phyloP scores from a whole-genome alignment of 2,113 vertebrate genomes.

The Mobula birostris region DNA sequence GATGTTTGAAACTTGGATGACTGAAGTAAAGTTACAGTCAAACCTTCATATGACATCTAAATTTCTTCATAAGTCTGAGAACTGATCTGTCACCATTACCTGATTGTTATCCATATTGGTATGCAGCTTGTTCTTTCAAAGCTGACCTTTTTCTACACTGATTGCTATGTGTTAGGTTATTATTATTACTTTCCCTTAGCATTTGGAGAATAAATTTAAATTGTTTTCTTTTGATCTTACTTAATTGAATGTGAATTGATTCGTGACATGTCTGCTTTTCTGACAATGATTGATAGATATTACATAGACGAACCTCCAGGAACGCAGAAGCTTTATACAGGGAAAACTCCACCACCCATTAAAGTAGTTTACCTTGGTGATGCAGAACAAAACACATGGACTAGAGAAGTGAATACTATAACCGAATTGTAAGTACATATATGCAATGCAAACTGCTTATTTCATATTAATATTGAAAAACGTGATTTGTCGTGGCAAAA shows the following conservation, averaged over 20 bases:
- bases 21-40: too few species aligned
- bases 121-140: not conserved
- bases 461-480: constrained; percentile 15
- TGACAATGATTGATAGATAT: constrained; percentile 60
- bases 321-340: constrained; percentile 71
- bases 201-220: not conserved
- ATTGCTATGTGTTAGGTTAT: not conserved
- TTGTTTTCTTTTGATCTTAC: not conserved
- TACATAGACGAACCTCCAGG: constrained; percentile 73
- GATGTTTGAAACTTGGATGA: not conserved
- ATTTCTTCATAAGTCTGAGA: not conserved
- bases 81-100: not conserved
- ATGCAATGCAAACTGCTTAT: not conserved
- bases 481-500: not conserved
- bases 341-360: constrained; percentile 64
- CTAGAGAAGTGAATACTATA: constrained; percentile 84
- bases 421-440: constrained; percentile 74
- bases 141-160: not conserved
- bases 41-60: not conserved
- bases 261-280: not conserved
- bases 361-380: constrained; percentile 72
- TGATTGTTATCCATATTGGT: not conserved
- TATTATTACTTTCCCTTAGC: not conserved
- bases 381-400: constrained; percentile 80
- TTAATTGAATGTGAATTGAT: not conserved